A percentile compares a stretch with the other conserved stretches of the same genome.
Conservation (phyloP, 2,888 invertebrate species). For the Hemicrepidius hirtus region DNA sequence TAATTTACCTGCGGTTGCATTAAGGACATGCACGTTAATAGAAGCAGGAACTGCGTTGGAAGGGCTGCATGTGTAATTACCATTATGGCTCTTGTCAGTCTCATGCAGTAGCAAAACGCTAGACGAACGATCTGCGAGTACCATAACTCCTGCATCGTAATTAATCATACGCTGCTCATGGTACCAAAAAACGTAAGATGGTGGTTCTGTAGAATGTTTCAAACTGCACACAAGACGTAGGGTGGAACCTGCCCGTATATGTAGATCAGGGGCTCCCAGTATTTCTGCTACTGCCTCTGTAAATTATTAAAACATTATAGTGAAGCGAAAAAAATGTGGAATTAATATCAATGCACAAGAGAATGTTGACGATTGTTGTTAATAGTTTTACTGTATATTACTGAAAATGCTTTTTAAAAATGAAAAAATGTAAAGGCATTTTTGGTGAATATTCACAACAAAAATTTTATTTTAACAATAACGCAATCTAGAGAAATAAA, state of each 20-base stretch:
- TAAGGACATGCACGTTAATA: constrained; percentile 82
- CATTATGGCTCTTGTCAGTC: constrained; percentile 77
- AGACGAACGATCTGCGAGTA: constrained; percentile 75
- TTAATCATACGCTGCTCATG: constrained; percentile 79
- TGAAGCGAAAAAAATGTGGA: too few species aligned
- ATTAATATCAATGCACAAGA: too few species aligned
- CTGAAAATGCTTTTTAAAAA: too few species aligned
- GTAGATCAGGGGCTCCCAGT: constrained; percentile 77
- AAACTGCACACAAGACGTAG: constrained; percentile 76
- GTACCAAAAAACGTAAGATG: constrained; percentile 78
- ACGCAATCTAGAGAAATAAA: too few species aligned
- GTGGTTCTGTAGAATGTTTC: constrained; percentile 75
- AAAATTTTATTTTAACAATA: too few species aligned
- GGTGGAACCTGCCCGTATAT: constrained; percentile 76
- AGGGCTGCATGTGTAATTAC: constrained; percentile 83
- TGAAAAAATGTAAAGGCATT: too few species aligned
- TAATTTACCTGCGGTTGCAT: constrained; percentile 74
- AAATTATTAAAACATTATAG: too few species aligned
- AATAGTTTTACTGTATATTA: too few species aligned
- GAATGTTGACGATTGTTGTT: too few species aligned
- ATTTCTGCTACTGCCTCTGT: constrained; percentile 76
- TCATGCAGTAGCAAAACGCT: constrained; percentile 82
- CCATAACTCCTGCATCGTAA: constrained; percentile 76
- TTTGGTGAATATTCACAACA: too few species aligned
- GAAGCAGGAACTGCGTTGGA: constrained; percentile 80